A percentile compares a stretch with the other conserved stretches of the same genome.
Conservation (phyloP, 2,797 vertebrate genomes). For the Cyclura pinguis region DNA sequence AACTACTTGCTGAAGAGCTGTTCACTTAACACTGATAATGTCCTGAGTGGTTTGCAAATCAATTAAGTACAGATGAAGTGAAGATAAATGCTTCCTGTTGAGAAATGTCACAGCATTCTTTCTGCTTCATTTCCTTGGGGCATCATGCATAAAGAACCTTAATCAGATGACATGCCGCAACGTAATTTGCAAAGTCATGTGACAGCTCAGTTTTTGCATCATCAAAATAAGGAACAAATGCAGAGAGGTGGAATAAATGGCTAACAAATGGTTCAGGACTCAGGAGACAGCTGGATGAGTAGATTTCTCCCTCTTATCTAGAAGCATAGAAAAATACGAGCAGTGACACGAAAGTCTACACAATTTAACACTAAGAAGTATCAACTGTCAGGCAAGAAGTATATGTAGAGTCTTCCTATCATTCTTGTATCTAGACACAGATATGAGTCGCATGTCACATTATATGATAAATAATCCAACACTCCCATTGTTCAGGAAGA, state of each 20-base stretch:
- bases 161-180: slow-evolving; percentile 39
- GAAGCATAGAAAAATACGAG: slow-evolving; percentile 16
- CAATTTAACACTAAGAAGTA: slow-evolving; percentile 45
- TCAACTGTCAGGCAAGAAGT: slow-evolving; percentile 29
- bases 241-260: neutral
- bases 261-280: neutral
- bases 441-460: slow-evolving; percentile 53
- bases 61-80: slow-evolving; percentile 69
- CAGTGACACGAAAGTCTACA: slow-evolving; percentile 1
- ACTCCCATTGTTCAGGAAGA: slow-evolving; percentile 30
- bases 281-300: slow-evolving; percentile 18
- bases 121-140: slow-evolving; percentile 66
- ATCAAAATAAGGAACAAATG: slow-evolving; percentile 32
- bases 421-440: slow-evolving; percentile 59
- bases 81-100: slow-evolving; percentile 72
- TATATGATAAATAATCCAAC: slow-evolving; percentile 32
- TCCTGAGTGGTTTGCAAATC: slow-evolving; percentile 69
- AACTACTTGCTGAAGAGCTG: slow-evolving; percentile 62
- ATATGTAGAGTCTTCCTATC: slow-evolving; percentile 46
- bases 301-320: slow-evolving; percentile 19
- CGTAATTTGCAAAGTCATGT: slow-evolving; percentile 11
- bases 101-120: slow-evolving; percentile 70
- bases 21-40: slow-evolving; percentile 59
- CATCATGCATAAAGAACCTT: slow-evolving; percentile 49
- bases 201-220: slow-evolving; percentile 20